phyloP scores from a whole-genome alignment of 1,140 invertebrate species.

The Anastatus disparis region DNA sequence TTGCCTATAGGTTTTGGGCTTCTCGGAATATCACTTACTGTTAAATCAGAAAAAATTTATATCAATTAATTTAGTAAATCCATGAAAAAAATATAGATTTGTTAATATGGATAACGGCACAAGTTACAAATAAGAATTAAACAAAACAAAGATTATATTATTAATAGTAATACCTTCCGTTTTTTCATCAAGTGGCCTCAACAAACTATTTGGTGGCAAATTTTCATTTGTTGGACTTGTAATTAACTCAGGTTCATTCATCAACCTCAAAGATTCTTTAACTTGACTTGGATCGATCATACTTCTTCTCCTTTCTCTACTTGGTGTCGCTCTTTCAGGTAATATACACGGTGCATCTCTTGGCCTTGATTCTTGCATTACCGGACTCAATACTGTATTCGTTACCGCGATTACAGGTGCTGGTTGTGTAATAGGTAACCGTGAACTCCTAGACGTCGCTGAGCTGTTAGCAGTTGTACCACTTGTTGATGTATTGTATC shows the following conservation, averaged over 20 bases:
- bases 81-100: too few relatives aligned
- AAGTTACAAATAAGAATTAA: too few relatives aligned
- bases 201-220: neutral
- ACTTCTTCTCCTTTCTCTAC: slow-evolving; percentile 63
- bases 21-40: neutral
- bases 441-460: slow-evolving; percentile 45
- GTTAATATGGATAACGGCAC: too few relatives aligned
- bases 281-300: slow-evolving; percentile 68
- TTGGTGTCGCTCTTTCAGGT: slow-evolving; percentile 58
- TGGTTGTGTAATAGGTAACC: slow-evolving; percentile 59
- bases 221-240: slow-evolving; percentile 2
- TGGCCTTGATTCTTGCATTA: slow-evolving; percentile 64
- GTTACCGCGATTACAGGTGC: slow-evolving; percentile 62
- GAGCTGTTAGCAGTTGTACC: too few relatives aligned
- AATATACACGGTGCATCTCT: slow-evolving; percentile 54
- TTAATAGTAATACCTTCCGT: neutral
- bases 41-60: too few relatives aligned
- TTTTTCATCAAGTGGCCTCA: neutral
- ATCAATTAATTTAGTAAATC: too few relatives aligned
- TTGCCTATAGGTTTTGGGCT: neutral
- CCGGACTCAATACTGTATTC: slow-evolving; percentile 64
- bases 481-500: too few relatives aligned
- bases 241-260: slow-evolving; percentile 24
- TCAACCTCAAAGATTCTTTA: slow-evolving; percentile 39
- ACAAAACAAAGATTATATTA: too few relatives aligned